phyloP scores from a whole-genome alignment of 1,140 invertebrate species.

The Odontomachus brunneus region DNA sequence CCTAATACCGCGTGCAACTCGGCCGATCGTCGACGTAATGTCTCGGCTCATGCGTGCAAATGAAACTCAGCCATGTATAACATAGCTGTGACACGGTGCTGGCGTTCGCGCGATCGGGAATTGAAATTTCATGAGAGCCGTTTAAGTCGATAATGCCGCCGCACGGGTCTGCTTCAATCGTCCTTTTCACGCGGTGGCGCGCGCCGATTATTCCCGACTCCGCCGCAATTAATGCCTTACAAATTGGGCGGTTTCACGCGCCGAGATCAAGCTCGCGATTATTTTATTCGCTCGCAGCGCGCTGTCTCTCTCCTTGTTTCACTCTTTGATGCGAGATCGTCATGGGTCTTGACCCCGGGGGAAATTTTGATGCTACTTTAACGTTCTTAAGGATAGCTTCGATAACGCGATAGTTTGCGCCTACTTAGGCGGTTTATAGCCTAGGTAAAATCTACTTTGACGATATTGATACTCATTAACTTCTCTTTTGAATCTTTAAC shows the following conservation, averaged over 20 bases:
- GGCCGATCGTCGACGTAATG: constrained; percentile 7
- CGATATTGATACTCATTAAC: no score
- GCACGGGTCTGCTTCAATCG: background rate
- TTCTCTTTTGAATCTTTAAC: no score
- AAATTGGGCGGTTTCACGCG: background rate
- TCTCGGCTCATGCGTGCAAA: constrained; percentile 32
- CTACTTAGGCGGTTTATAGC: no score
- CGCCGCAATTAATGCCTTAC: constrained; percentile 16
- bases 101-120: background rate
- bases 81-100: background rate
- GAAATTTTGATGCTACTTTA: no score
- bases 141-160: constrained; percentile 26
- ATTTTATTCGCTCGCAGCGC: no score
- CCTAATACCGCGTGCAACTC: no score
- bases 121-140: constrained; percentile 38
- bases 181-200: background rate
- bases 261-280: background rate
- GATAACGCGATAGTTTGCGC: no score
- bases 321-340: no score
- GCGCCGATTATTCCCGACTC: background rate
- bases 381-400: no score
- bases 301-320: no score
- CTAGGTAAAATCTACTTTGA: no score
- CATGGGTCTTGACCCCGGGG: no score
- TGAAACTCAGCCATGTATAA: constrained; percentile 18